Base-by-base conservation (phyloP, 2,797 vertebrate species). In the Erpetoichthys calabaricus region DNA sequence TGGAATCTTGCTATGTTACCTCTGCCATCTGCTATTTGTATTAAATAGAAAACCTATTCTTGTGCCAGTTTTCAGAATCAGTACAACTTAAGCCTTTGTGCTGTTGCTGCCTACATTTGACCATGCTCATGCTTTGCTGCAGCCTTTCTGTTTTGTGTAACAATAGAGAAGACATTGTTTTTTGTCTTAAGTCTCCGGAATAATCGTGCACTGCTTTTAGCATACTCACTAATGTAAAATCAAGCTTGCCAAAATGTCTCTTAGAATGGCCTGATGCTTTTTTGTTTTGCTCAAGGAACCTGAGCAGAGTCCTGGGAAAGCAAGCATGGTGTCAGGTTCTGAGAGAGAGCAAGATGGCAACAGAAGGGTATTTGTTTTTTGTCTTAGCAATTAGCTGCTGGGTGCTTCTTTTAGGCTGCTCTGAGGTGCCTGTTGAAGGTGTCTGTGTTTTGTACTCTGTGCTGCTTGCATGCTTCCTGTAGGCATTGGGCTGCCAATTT, bases 201-300 rank as follows among this genome's bases (percentile, higher is more conserved):
- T 69, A 62, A 60, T 56, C 65, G 58, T 57, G 51, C 63, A 61
- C 44, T 56, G 56, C 57, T 66, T 62, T 45, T 47, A 64, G 62
- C 62, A 46, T 49, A 65, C 62, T 65, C 41, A 1, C 3, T 51
- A 46, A 43, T 60, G 59, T 67, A 50, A 42, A 54, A 45, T 43
- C 47, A 60, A 60, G 53, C 57, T 56, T 47, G 47, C 58, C 59
- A 65, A 59, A 49, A 45, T 62, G 44, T 64, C 63, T 57, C 61
- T 53, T 64, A 74, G 60, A 68, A 52, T 64, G 63, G 57, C 50
- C 70, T 70, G 62, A 73, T 76, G 56, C 68, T 73, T 62, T 68
- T 78, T 69, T 76, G 65, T 79, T 85, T 81, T 75, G 70, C 67
- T 80, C 58, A 76, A 65, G 70, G 67, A 79, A 63, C 59, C 67